These are phyloP conservation scores for Calameuta idolon DNA, from an alignment of 2,888 invertebrate species.

Conservation along the genomic window DNA sequence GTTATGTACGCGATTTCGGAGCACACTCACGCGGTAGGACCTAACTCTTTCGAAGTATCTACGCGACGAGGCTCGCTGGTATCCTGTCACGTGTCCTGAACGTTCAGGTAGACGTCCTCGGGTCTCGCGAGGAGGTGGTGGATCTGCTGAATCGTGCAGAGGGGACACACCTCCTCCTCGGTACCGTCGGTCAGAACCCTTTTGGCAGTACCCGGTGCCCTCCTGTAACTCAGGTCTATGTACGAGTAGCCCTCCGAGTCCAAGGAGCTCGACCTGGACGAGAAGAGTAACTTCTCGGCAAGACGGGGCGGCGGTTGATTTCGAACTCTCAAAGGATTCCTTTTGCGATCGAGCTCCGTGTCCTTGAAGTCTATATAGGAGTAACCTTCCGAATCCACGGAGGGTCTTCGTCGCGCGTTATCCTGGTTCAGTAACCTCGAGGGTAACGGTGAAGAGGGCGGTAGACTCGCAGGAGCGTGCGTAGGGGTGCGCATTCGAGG, in stretches of 20 bases:
- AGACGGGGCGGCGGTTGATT: not conserved
- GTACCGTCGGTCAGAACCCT: conserved; percentile 44
- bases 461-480: conserved; percentile 3
- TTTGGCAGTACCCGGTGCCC: conserved; percentile 45
- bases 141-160: conserved; percentile 61
- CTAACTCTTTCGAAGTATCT: not conserved
- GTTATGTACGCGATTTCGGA: not conserved
- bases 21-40: not conserved
- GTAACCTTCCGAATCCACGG: conserved; percentile 58
- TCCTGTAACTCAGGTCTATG: conserved; percentile 43
- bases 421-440: conserved; percentile 20
- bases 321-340: conserved; percentile 19
- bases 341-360: conserved; percentile 12
- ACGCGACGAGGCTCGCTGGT: not conserved
- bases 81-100: conserved; percentile 45
- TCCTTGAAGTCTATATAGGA: conserved; percentile 56
- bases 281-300: conserved; percentile 7
- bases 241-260: conserved; percentile 58
- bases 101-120: conserved; percentile 49
- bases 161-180: conserved; percentile 58
- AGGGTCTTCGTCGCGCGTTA: conserved; percentile 32
- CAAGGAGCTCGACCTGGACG: conserved; percentile 18
- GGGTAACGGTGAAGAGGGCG: conserved; percentile 12
- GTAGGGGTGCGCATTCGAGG: conserved; percentile 29
- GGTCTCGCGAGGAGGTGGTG: conserved; percentile 56